A percentile compares a stretch with the other conserved stretches of the same genome.
Conservation (phyloP, 1,140 invertebrate genomes). For the Stegodyphus dumicola region DNA sequence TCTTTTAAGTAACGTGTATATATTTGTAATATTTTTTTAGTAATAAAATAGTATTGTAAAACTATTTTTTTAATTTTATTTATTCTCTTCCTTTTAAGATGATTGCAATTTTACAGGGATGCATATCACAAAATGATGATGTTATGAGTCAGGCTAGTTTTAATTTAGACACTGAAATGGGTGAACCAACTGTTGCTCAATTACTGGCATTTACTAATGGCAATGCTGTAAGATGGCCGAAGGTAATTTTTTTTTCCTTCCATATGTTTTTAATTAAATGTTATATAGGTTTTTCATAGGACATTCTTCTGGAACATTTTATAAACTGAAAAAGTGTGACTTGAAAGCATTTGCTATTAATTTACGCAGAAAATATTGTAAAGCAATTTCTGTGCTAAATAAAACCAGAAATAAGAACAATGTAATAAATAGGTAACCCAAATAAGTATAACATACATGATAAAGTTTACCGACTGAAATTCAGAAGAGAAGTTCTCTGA, state of each 20-base stretch:
- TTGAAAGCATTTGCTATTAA: no score
- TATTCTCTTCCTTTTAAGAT: constrained; percentile 45
- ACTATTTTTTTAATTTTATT: not conserved
- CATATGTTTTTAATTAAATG: not conserved
- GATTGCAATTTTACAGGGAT: constrained; percentile 53
- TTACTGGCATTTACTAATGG: constrained; percentile 44
- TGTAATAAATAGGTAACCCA: no score
- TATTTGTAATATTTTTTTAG: not conserved
- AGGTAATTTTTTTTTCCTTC: constrained; percentile 50
- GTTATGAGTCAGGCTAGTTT: constrained; percentile 60
- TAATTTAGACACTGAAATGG: constrained; percentile 56
- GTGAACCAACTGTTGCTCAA: constrained; percentile 61
- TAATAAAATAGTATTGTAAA: not conserved
- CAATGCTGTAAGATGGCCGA: constrained; percentile 63
- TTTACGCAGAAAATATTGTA: no score
- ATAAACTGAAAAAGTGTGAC: no score
- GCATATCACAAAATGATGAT: constrained; percentile 61
- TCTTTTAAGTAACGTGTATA: not conserved
- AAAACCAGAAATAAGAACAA: no score
- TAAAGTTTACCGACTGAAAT: no score
- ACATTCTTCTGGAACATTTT: no score
- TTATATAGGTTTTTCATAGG: no score
- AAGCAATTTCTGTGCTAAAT: no score
- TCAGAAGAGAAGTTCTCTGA: no score
- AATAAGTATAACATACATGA: no score